Evolutionary conservation across 2,797 vertebrate genomes (phyloP).

Genomic region (Spinibarbus caldwelli): DNA sequence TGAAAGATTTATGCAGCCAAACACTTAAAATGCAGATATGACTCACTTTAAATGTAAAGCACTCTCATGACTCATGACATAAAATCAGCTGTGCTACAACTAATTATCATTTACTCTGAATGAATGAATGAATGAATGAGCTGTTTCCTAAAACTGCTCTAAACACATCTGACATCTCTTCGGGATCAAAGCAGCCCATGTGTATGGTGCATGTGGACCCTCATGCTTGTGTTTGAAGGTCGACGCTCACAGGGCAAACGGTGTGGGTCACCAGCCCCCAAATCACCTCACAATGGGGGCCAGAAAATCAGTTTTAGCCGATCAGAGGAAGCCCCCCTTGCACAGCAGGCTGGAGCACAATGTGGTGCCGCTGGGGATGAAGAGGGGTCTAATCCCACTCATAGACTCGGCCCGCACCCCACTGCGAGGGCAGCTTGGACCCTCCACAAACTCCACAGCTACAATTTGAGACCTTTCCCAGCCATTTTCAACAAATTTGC

Average conservation of each 20-base stretch:
- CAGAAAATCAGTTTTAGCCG: conserved; percentile 56
- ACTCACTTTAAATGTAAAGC: neutral
- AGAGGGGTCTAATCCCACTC: conserved; percentile 57
- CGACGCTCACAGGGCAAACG: conserved; percentile 22
- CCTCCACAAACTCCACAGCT: conserved; percentile 32
- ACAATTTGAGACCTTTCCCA: conserved; percentile 25
- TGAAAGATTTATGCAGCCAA: conserved; percentile 22
- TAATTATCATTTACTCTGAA: neutral
- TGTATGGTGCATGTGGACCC: conserved; percentile 20
- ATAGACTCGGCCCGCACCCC: conserved; percentile 30
- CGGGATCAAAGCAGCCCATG: conserved; percentile 20
- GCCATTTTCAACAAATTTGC: conserved; percentile 32
- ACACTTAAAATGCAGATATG: neutral
- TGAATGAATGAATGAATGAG: neutral
- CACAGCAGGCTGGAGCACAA: conserved; percentile 41
- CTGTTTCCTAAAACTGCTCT: neutral
- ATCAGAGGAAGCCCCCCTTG: conserved; percentile 45
- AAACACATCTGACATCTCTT: conserved; percentile 11
- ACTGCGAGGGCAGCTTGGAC: conserved; percentile 35
- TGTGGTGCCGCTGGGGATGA: conserved; percentile 40
- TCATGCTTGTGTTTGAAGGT: conserved; percentile 23
- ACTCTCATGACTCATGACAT: conserved; percentile 12
- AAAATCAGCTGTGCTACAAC: conserved; percentile 9
- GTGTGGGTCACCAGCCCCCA: conserved; percentile 34
- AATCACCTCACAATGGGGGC: conserved; percentile 46